Base-by-base conservation (phyloP, 2,797 vertebrate genomes). In the Arremon aurantiirostris region DNA sequence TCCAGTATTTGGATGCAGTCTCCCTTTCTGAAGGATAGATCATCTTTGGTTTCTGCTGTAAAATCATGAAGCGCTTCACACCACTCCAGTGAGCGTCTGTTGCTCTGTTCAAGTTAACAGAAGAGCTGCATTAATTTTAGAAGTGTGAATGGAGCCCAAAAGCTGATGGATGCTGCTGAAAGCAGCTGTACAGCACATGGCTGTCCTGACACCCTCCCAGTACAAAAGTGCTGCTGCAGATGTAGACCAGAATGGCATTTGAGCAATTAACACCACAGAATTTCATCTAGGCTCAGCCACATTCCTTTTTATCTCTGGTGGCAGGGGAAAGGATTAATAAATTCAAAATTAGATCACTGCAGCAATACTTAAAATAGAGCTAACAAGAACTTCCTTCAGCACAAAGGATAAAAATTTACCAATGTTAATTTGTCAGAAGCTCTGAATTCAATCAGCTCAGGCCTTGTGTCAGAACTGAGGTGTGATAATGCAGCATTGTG, bases 1-100 rank as follows among this genome's bases (percentile, higher is more conserved):
- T 98, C 96, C 8, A 98, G 98, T 95, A 99, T 93, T 82, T 98
- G 98, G 94, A 99, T 99, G 32, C 82, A 80, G 91, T 99, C 98
- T 50, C 99, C 99, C 80, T 98, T 97, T 91, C 93, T 97, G 89
- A 99, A 99, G 68, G 99, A 94, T 32, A 99, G 97, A 85, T 99
- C 99, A 0, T 98, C 98, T 15, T 97, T 97, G 6, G 98, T 96
- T 96, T 98, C 98, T 15, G 98, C 99, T 1, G 93, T 93, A 68
- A 98, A 99, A 97, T 99, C 98, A 44, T 99, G 99, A 72, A 98
- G 98, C 1, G 99, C 99, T 96, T 98, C 98, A 56, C 96, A 98
- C 99, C 99, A 99, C 84, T 99, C 97, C 68, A 63, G 97, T 3
- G 91, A 91, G 49, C 22, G 17, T 49, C 71, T 77, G 85, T 90